phyloP scores from a whole-genome alignment of 2,888 invertebrate species.

The Mesochorus sp. region DNA sequence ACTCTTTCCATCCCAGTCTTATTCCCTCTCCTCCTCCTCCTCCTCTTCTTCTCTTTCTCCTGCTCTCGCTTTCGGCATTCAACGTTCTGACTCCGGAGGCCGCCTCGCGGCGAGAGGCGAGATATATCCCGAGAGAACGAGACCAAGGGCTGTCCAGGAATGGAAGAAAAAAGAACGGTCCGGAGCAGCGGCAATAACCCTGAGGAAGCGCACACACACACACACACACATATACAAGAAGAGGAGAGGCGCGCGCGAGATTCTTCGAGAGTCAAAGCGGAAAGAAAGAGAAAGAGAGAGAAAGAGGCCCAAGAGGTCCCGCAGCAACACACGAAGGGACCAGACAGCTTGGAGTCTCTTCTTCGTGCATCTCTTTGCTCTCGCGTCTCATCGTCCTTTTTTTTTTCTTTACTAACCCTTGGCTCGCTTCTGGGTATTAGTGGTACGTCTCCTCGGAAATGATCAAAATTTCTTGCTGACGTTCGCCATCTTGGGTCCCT shows the following conservation, averaged over 20 bases:
- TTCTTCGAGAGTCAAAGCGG: slow-evolving; percentile 42
- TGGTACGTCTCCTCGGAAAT: slow-evolving; percentile 59
- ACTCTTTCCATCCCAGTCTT: slow-evolving; percentile 3
- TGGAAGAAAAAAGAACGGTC: slow-evolving; percentile 55
- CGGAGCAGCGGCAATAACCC: slow-evolving; percentile 63
- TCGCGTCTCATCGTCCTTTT: slow-evolving; percentile 26
- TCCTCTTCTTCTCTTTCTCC: slow-evolving; percentile 7
- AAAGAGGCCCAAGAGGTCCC: slow-evolving; percentile 43
- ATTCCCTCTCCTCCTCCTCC: neutral
- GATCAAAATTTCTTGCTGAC: slow-evolving; percentile 55
- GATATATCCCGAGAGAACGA: slow-evolving; percentile 55
- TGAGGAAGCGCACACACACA: slow-evolving; percentile 40
- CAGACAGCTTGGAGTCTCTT: slow-evolving; percentile 80
- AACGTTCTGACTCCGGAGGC: slow-evolving; percentile 38
- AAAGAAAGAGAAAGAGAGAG: slow-evolving; percentile 60
- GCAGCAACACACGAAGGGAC: slow-evolving; percentile 73
- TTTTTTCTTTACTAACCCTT: slow-evolving; percentile 33
- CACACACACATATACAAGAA: slow-evolving; percentile 21
- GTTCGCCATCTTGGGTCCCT: neutral
- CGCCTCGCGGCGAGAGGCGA: slow-evolving; percentile 53
- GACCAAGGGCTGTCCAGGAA: slow-evolving; percentile 67
- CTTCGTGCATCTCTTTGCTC: slow-evolving; percentile 60
- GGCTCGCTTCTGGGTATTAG: slow-evolving; percentile 60
- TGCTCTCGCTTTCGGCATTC: slow-evolving; percentile 49
- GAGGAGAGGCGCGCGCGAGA: slow-evolving; percentile 36